These are phyloP conservation scores for Enteromius unitaeniatus DNA, from an alignment of 2,797 vertebrate species.

Conservation along the genomic window DNA sequence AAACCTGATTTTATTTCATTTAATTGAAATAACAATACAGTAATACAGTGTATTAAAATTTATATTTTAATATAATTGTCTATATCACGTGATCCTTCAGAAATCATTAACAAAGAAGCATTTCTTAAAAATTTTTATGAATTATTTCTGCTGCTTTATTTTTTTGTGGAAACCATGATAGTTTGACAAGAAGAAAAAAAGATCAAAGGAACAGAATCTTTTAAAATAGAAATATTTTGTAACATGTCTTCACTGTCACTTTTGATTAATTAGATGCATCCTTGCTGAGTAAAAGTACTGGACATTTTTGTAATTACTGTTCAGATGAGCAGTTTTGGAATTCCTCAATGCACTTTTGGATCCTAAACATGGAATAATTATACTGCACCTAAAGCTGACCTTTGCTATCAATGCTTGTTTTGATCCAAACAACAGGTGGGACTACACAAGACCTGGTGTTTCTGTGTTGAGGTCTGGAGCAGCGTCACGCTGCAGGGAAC, in stretches of 20 bases:
- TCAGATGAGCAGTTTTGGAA: background rate
- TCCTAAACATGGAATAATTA: background rate
- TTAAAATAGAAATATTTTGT: background rate
- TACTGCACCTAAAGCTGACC: background rate
- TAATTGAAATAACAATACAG: background rate
- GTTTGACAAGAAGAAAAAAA: background rate
- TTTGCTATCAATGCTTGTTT: background rate
- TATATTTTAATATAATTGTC: background rate
- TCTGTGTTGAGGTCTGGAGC: slow-evolving; percentile 16
- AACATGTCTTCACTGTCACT: background rate
- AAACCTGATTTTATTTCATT: background rate
- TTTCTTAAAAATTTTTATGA: background rate
- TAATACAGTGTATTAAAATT: background rate
- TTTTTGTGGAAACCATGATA: background rate
- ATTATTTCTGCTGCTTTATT: background rate
- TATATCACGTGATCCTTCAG: background rate
- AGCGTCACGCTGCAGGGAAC: background rate
- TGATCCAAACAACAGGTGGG: background rate
- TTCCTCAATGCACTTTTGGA: background rate
- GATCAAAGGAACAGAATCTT: background rate
- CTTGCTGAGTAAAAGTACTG: background rate
- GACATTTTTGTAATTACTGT: background rate
- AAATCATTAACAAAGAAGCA: background rate
- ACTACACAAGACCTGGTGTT: background rate
- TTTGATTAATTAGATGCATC: background rate